These are phyloP conservation scores for Neogobius melanostomus DNA, from an alignment of 2,113 vertebrate genomes.

Conservation along the genomic window DNA sequence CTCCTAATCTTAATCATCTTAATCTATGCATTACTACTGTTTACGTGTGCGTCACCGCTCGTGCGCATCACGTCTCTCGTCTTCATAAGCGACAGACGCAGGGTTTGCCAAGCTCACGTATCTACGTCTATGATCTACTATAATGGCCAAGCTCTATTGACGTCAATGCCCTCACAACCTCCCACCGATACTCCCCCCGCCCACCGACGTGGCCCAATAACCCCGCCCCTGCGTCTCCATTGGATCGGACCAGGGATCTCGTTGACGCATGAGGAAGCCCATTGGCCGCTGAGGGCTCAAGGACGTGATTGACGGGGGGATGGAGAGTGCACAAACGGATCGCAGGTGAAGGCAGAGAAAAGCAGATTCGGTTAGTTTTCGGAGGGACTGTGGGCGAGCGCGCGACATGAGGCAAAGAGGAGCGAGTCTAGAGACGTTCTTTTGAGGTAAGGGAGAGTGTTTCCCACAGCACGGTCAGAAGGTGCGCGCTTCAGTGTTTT, in stretches of 20 bases:
- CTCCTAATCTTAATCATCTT: neutral
- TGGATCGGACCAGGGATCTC: conserved; percentile 1
- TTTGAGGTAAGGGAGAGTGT: conserved; percentile 43
- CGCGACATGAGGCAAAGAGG: conserved; percentile 2
- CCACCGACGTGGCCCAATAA: conserved; percentile 42
- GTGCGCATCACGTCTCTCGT: conserved; percentile 32
- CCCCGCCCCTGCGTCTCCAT: neutral
- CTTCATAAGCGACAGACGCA: conserved; percentile 20
- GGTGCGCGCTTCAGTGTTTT: conserved; percentile 1
- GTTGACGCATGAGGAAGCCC: neutral
- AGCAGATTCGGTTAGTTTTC: too few relatives aligned
- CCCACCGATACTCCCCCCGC: neutral
- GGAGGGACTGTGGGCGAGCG: neutral
- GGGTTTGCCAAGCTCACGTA: conserved; percentile 33
- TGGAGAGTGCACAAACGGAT: conserved; percentile 15
- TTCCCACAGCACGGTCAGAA: neutral
- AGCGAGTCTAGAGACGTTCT: neutral
- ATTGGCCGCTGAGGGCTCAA: conserved; percentile 19
- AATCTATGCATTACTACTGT: neutral
- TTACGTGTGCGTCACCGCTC: conserved; percentile 43
- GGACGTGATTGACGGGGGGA: conserved; percentile 8
- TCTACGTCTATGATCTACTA: too few relatives aligned
- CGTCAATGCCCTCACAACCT: conserved; percentile 63
- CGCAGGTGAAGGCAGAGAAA: conserved; percentile 7
- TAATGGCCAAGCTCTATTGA: conserved; percentile 37